Base-by-base conservation (phyloP, 2,113 vertebrate genomes). In the Vombatus ursinus region DNA sequence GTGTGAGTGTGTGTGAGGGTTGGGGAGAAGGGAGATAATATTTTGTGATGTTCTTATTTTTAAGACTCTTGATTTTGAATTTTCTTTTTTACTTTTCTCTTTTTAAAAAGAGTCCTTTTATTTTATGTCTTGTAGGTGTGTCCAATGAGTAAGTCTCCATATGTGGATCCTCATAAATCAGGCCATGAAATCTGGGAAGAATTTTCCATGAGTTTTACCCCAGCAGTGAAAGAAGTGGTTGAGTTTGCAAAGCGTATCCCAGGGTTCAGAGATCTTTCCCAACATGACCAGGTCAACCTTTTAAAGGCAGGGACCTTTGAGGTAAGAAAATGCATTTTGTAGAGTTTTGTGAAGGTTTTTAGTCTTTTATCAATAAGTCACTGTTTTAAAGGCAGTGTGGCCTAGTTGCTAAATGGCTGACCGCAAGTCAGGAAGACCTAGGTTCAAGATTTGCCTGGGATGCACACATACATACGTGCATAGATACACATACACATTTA, bases 151-250 rank as follows among this genome's bases (percentile, higher is more conserved):
- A 98, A 98, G 89, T 99, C 99, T 77, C 99, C 99, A 0, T 98
- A 99, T 2, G 99, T 99, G 98, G 99, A 99, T 98, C 99, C 99
- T 91, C 98, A 97, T 97, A 99, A 99, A 97, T 99, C 99, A 44
- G 99, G 99, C 93, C 99, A 99, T 98, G 99, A 99, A 98, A 98
- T 99, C 97, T 99, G 99, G 99, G 99, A 99, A 98, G 99, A 99
- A 97, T 99, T 99, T 98, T 99, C 99, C 49, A 98, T 99, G 99
- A 99, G 99, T 97, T 99, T 99, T 98, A 99, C 99, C 14, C 99
- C 99, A 2, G 99, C 99, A 0, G 99, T 99, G 95, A 99, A 99
- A 96, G 99, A 99, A 97, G 99, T 99, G 92, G 99, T 99, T 90
- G 99, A 99, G 96, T 99, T 99, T 50, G 99, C 99, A 96, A 99